Conservation (phyloP, 2,113 vertebrate genomes). For the Sinosuthora webbiana region DNA sequence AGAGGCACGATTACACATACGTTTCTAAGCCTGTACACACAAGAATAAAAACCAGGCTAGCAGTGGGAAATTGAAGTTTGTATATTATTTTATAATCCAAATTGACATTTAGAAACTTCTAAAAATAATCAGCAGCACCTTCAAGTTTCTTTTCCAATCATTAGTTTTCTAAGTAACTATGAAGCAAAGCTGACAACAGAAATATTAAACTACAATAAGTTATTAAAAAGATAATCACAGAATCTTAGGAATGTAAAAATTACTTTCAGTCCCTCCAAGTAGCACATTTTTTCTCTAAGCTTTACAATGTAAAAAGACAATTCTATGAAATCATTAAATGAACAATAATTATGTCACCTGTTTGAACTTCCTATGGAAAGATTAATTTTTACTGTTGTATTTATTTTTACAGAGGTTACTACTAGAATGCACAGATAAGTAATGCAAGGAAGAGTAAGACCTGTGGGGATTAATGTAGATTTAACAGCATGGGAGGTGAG, state of each 20-base stretch:
- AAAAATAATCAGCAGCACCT: background rate
- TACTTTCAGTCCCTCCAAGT: background rate
- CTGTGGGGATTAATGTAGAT: background rate
- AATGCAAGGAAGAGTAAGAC: background rate
- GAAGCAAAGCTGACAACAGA: background rate
- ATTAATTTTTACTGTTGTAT: background rate
- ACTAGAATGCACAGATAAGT: background rate
- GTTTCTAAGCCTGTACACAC: constrained; percentile 3
- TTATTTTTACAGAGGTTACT: background rate
- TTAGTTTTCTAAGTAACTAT: background rate
- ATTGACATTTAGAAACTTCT: background rate
- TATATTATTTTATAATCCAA: background rate
- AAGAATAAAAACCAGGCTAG: background rate
- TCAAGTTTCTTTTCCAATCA: background rate
- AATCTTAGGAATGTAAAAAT: background rate
- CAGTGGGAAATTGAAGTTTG: background rate
- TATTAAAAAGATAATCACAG: background rate
- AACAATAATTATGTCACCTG: background rate
- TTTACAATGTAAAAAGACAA: background rate
- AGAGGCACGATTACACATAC: background rate
- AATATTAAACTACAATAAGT: background rate
- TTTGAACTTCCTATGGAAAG: background rate
- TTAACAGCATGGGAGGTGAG: background rate
- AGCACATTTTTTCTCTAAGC: background rate
- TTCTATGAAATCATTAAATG: background rate